Conservation (phyloP, 1,140 invertebrate species). For the Heliconius himera region DNA sequence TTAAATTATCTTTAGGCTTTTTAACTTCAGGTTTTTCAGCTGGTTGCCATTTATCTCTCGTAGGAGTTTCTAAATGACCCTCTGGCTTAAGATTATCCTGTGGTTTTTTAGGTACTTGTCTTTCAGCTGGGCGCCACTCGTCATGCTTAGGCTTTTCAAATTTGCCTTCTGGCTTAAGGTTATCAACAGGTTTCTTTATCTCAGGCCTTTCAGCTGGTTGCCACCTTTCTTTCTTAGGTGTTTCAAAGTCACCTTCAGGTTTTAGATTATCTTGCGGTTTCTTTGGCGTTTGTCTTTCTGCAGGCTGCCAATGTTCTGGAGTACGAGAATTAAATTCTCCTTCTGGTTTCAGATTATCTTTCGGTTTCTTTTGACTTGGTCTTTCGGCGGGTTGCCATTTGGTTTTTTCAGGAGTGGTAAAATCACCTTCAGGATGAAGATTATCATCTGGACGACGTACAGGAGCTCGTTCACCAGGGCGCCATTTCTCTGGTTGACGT, state of each 20-base stretch:
- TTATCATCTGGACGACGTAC: constrained; percentile 77
- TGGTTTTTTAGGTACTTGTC: constrained; percentile 81
- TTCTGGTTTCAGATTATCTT: constrained; percentile 85
- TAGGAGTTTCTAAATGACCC: constrained; percentile 82
- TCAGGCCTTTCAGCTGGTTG: constrained; percentile 81
- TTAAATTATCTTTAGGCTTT: constrained; percentile 82
- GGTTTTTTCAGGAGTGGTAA: constrained; percentile 68
- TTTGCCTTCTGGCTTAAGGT: constrained; percentile 65
- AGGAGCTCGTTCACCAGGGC: constrained; percentile 66
- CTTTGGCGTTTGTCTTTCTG: constrained; percentile 25
- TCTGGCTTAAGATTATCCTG: constrained; percentile 85
- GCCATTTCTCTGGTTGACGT: constrained; percentile 74
- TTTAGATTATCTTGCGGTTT: constrained; percentile 77
- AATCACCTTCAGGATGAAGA: constrained; percentile 82
- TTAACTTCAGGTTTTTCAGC: constrained; percentile 72
- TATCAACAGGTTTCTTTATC: constrained; percentile 83
- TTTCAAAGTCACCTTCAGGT: constrained; percentile 83
- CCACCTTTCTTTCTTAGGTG: constrained; percentile 77
- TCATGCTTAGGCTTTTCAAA: constrained; percentile 78
- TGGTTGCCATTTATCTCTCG: constrained; percentile 62
- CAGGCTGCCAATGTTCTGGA: constrained; percentile 53
- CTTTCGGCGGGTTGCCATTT: constrained; percentile 74
- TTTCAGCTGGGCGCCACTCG: constrained; percentile 82
- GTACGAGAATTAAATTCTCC: constrained; percentile 84
- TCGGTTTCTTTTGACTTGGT: constrained; percentile 64